Base-by-base conservation (phyloP, 2,113 vertebrate genomes). In the Xerus inauris region DNA sequence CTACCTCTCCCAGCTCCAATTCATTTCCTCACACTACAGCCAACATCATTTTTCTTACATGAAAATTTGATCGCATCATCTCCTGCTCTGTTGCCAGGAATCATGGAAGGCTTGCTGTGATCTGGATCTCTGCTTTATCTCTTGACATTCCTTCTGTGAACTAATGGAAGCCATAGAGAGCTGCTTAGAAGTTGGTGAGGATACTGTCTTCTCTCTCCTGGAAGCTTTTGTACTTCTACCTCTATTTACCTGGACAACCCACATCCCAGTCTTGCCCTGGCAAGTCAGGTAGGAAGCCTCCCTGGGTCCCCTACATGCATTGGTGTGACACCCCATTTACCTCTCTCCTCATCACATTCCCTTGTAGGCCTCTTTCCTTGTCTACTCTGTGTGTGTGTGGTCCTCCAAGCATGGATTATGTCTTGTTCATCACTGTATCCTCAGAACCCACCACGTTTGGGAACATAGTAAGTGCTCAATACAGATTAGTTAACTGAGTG, bases 401-500 rank as follows among this genome's bases (percentile, higher is more conserved):
- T 35, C 26, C 42, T 65, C 3, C 7, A 80, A 79, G n/a, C 67
- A 91, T 28, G 38, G 40, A 73, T 65, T 54, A 7, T 45, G 16
- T 57, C 38, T 54, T 19, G 1, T 45, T 82, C 20, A 76, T 92
- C 38, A 51, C 20, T 30, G 2, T 49, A 32, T 64, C 26, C 45
- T 71, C 7, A 30, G 91, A 76, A 93, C 12, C 10, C 42, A 45
- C 30, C 24, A 57, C 22, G 51, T 59, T 38, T 38, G 32, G 54
- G 64, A 42, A 51, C n/a, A 47, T 5, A 82, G 51, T 45, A 92
- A 40, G 28, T 72, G 14, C 9, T 89, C 75, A 54, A 4, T 91
- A 87, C 86, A 80, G 19, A 51, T 47, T 71, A 38, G 54, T 49
- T 85, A 77, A 73, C 89, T 91, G 40, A 93, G 22, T 11, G 2